Percentiles rank a stretch among this genome's conserved stretches.
These are phyloP conservation scores for Dusona sp. DNA, from an alignment of 2,888 invertebrate species.

Conservation along the genomic window DNA sequence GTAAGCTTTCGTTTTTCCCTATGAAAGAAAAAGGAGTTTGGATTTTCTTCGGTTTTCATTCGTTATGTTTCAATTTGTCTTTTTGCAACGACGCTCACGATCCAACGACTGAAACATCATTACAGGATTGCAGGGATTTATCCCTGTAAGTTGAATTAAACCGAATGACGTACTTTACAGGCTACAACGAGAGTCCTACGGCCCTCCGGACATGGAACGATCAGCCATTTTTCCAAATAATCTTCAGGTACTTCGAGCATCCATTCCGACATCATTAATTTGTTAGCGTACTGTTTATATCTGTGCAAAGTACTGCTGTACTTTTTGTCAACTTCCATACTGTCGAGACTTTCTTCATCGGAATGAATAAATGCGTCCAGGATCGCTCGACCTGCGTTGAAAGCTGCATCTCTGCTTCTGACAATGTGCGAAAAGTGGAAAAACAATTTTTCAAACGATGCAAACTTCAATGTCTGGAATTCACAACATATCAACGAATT, in stretches of 20 bases:
- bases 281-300: conserved; percentile 82
- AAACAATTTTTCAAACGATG: not conserved
- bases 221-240: conserved; percentile 89
- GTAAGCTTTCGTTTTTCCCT: conserved; percentile 90
- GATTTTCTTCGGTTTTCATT: not conserved
- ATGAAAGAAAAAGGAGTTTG: conserved; percentile 75
- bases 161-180: conserved; percentile 85
- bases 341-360: conserved; percentile 73
- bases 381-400: conserved; percentile 85
- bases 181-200: conserved; percentile 93
- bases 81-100: not conserved
- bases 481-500: not conserved
- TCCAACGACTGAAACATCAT: too few relatives aligned
- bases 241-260: conserved; percentile 93
- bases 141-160: not conserved
- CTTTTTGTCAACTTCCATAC: conserved; percentile 68
- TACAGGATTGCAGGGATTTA: not conserved
- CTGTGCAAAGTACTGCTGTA: conserved; percentile 50
- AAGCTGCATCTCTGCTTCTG: conserved; percentile 78
- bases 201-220: conserved; percentile 94
- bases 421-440: not conserved
- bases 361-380: conserved; percentile 79
- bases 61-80: too few relatives aligned
- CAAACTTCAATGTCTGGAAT: not conserved
- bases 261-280: conserved; percentile 97